A percentile compares a stretch with the other conserved stretches of the same genome.
Evolutionary conservation across 2,113 vertebrate species (phyloP).

Genomic region (Halcyon malimbica): DNA sequence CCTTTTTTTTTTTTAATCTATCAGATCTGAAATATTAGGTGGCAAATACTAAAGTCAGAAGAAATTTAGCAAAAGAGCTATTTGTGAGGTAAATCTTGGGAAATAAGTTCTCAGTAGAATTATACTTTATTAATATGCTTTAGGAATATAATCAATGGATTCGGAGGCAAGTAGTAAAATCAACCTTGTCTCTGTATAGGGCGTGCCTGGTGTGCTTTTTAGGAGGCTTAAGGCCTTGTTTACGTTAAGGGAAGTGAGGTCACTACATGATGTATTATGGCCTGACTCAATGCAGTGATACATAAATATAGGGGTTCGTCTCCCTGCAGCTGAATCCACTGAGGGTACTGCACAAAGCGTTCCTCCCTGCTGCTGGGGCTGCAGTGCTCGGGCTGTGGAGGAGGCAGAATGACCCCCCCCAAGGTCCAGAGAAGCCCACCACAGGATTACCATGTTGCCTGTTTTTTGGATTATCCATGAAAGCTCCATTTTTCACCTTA

Average conservation of each 20-base stretch:
- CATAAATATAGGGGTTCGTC: background rate
- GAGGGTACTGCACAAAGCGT: background rate
- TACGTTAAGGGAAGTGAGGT: background rate
- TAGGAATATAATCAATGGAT: background rate
- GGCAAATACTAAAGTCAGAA: background rate
- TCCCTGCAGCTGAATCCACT: background rate
- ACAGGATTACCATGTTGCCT: rapidly evolving
- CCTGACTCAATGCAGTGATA: background rate
- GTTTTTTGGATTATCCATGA: rapidly evolving
- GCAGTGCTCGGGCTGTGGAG: background rate
- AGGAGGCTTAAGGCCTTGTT: background rate
- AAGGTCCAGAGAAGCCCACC: background rate
- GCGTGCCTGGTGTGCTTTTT: background rate
- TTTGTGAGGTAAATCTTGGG: background rate
- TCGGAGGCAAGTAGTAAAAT: background rate
- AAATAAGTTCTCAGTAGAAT: background rate
- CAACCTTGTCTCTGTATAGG: background rate
- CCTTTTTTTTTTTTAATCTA: background rate
- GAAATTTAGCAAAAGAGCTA: background rate
- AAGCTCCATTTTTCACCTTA: background rate
- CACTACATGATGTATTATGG: background rate
- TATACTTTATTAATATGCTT: background rate
- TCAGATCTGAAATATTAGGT: background rate
- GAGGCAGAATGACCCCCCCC: background rate
- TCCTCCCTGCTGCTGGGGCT: background rate